Evolutionary conservation across 2,888 invertebrate species (phyloP).

Genomic region (Drosophila nr. perissopoda): DNA sequence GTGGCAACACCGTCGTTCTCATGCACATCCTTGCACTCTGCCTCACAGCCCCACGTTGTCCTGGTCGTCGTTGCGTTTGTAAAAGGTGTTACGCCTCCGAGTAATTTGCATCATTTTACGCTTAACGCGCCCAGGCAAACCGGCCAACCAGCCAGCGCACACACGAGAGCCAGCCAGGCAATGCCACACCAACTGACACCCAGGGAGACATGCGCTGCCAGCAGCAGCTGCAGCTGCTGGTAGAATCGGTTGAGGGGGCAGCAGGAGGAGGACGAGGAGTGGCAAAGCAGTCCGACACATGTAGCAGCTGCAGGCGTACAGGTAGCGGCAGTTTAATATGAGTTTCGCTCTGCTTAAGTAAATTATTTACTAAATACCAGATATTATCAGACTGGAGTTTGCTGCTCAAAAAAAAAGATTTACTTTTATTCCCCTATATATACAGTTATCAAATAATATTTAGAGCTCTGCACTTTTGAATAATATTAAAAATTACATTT

Average conservation of each 20-base stretch:
- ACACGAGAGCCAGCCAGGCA: slow-evolving; percentile 17
- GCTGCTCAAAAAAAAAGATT: background rate
- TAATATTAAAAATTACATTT: background rate
- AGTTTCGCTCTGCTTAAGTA: slow-evolving; percentile 5
- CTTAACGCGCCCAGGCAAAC: slow-evolving; percentile 58
- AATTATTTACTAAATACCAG: slow-evolving; percentile 6
- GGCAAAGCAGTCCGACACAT: slow-evolving; percentile 18
- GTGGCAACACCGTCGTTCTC: slow-evolving; percentile 15
- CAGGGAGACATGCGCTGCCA: slow-evolving; percentile 44
- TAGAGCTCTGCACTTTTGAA: background rate
- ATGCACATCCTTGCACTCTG: background rate
- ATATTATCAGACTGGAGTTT: background rate
- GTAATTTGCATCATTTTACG: slow-evolving; percentile 73
- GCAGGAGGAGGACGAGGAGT: background rate
- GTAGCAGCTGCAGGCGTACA: slow-evolving; percentile 38
- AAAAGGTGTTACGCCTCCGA: slow-evolving; percentile 61
- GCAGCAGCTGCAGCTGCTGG: slow-evolving; percentile 10
- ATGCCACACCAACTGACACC: slow-evolving; percentile 55
- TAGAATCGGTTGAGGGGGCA: background rate
- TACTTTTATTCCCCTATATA: background rate
- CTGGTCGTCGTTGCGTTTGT: slow-evolving; percentile 2
- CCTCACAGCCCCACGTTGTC: background rate
- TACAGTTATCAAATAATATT: background rate
- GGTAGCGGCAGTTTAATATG: background rate
- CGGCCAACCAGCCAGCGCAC: slow-evolving; percentile 25